Percentiles rank a stretch among this genome's conserved stretches.
Conservation (phyloP, 2,113 vertebrate genomes). For the Mobula birostris region DNA sequence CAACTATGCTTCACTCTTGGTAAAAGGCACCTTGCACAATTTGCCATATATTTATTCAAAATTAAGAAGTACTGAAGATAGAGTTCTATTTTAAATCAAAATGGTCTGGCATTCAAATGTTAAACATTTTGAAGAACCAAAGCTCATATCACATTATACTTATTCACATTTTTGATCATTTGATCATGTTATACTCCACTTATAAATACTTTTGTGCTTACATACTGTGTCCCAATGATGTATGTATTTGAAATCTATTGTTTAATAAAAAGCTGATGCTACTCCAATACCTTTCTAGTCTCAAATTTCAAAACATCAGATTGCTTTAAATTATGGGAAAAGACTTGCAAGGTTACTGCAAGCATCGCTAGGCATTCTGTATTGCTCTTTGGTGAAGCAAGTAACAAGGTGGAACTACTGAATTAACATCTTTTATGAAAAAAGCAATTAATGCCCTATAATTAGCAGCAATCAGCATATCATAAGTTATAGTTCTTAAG, state of each 20-base stretch:
- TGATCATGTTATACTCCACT: background rate
- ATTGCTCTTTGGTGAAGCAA: too few relatives aligned
- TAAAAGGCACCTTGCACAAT: background rate
- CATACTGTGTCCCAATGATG: background rate
- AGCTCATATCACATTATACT: background rate
- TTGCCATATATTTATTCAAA: background rate
- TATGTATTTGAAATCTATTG: background rate
- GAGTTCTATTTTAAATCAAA: background rate
- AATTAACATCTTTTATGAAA: too few relatives aligned
- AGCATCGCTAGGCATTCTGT: too few relatives aligned
- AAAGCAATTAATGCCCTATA: too few relatives aligned
- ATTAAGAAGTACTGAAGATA: background rate
- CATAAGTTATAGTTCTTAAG: too few relatives aligned
- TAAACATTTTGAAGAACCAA: background rate
- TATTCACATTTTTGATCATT: background rate
- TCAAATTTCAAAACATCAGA: background rate
- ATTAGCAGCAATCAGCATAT: too few relatives aligned
- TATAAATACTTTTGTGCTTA: background rate
- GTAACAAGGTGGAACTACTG: too few relatives aligned
- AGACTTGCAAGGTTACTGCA: background rate
- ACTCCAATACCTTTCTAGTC: background rate
- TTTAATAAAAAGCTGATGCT: background rate
- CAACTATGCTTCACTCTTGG: background rate
- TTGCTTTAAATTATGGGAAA: background rate
- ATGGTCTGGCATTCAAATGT: background rate